Evolutionary conservation across 2,113 vertebrate genomes (phyloP), one percentile per base, ranked within the genome.

Genomic region (Genyomyrus donnyi): DNA sequence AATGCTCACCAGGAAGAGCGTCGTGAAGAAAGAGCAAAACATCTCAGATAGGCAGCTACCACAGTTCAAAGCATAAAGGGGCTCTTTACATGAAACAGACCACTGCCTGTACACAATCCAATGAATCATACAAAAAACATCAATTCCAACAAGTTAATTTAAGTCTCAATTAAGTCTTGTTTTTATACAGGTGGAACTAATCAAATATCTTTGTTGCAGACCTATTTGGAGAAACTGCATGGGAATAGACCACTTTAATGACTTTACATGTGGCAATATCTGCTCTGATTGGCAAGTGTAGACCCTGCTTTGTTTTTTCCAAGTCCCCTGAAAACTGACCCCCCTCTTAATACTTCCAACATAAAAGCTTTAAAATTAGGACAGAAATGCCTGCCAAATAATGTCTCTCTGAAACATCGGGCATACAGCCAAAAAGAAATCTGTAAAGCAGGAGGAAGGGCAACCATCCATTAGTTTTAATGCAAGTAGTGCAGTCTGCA

Each of bases 341-440:
- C 74, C 35, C 4, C 74, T 42, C 74, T 31, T 39, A 80, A 35
- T 80, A 42, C 35, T 19, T 80, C 62, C 62, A 89, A 88, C 88
- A 89, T 92, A 90, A 93, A 92, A 88, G 91, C 89, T 91, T 91
- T 90, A 87, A 89, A 92, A 93, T 91, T 91, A 91, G 91, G 89
- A 92, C 91, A 91, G 91, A 77, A 77, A 66, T 50, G 89, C 52
- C 86, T 91, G 92, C 91, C 92, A 92, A 91, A 91, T 92, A 91
- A 92, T 46, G 74, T 91, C 90, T 91, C 90, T 91, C 89, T 91
- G 88, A 90, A 93, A 90, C 89, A 85, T 49, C 87, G 88, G 93
- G 91, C 93, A 91, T 13, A 87, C 80, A 9, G 92, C 93, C 93
- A 93, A 91, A 83, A 89, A 90, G 90, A 91, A 90, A 93, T 91